Base-by-base conservation (phyloP, 2,888 invertebrate genomes). In the Agonum fuliginosum region DNA sequence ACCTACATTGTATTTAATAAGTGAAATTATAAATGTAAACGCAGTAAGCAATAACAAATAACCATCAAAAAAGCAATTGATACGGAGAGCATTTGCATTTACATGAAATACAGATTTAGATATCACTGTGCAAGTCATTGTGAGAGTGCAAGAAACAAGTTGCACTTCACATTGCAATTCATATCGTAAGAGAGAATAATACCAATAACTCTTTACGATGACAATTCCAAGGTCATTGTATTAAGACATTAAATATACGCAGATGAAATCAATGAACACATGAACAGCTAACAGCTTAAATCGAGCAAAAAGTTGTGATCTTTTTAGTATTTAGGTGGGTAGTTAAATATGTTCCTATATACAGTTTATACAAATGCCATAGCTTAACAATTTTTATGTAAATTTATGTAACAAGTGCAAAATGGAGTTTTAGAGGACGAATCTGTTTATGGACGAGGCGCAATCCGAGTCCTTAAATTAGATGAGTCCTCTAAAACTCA, bases 11-110 rank as follows among this genome's bases (percentile, higher is more conserved):
- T n/a, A n/a, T n/a, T n/a, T n/a, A n/a, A 34, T 34, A 10, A 34
- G 34, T 34, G 6, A 4, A 2, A 34, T 34, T 24, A 51, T 51
- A 5, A 20, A 10, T 51, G 51, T 51, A 51, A 51, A 51, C 51
- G 22, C 24, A 51, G 51, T 51, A 12, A 1, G 22, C 6, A 22
- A 51, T 22, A 51, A 19, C 10, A 51, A 51, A 22, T 51, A 20
- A 51, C 20, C 19, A 51, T 22, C 20, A 22, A 51, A 51, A 51
- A 51, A n/a, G 51, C 51, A 51, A 51, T 51, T 51, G 51, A 51
- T 51, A 51, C 20, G n/a, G 51, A 51, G 51, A 10, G 51, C 51
- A 62, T 62, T 62, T 62, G 62, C 62, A 62, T 62, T 34, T 62
- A 62, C 62, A 62, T 62, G 62, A 62, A 62, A 62, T 27, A 27